Percentiles rank a stretch among this genome's conserved stretches.
phyloP scores from a whole-genome alignment of 2,113 vertebrate species.

The Seriola dumerili region DNA sequence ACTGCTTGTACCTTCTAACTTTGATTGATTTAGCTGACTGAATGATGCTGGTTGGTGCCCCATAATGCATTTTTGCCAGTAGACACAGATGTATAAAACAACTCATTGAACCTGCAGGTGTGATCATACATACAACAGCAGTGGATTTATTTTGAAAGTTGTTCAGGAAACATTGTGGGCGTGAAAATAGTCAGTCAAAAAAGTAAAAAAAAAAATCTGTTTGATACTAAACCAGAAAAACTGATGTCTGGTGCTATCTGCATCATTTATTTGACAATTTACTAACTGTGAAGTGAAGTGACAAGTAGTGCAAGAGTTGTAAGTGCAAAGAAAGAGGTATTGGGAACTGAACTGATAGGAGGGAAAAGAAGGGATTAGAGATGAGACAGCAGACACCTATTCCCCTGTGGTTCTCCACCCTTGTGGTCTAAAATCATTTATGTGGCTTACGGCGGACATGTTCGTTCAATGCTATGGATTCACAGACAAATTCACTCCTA shows the following conservation, averaged over 20 bases:
- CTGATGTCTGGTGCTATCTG: too few species aligned
- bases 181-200: conserved; percentile 1
- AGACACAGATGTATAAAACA: conserved; percentile 7
- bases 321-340: not conserved
- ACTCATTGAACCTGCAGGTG: conserved; percentile 53
- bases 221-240: too few species aligned
- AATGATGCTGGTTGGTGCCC: conserved; percentile 27
- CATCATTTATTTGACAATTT: not conserved
- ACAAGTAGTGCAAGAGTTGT: not conserved
- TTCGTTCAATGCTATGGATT: conserved; percentile 68
- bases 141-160: not conserved
- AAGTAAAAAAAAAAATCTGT: too few species aligned
- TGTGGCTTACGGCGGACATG: conserved; percentile 57
- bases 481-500: conserved; percentile 50
- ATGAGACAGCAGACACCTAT: conserved; percentile 51
- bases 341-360: conserved; percentile 11
- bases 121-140: not conserved
- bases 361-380: conserved; percentile 29
- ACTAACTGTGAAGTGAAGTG: not conserved
- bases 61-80: not conserved
- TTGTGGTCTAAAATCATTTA: conserved; percentile 63
- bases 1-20: conserved; percentile 27
- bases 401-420: conserved; percentile 54
- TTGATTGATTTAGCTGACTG: conserved; percentile 43
- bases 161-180: conserved; percentile 46